phyloP scores from a whole-genome alignment of 2,797 vertebrate species.

The Acropternis orthonyx region DNA sequence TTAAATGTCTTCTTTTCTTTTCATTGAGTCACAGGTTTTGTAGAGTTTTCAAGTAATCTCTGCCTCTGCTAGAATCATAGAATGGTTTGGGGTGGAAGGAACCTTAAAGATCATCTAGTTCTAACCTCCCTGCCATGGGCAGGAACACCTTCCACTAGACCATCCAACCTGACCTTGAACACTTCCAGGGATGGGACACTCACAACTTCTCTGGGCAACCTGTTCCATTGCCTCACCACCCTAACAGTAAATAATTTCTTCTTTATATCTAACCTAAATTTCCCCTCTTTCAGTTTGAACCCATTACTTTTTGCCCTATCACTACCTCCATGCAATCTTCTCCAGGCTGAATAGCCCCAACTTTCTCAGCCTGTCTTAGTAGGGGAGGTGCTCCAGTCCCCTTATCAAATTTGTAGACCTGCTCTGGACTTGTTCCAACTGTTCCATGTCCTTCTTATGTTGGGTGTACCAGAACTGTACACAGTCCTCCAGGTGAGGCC shows the following conservation, averaged over 20 bases:
- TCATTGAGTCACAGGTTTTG: neutral
- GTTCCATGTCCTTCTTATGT: neutral
- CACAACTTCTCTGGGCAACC: neutral
- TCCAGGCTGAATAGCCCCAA: neutral
- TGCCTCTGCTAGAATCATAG: neutral
- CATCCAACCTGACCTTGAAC: neutral
- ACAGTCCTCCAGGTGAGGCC: neutral
- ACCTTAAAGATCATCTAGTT: neutral
- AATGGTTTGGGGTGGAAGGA: neutral
- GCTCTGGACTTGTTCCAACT: neutral
- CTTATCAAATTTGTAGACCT: neutral
- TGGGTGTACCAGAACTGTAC: neutral
- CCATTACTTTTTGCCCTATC: neutral
- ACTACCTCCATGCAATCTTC: neutral
- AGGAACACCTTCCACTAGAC: neutral
- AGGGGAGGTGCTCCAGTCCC: neutral
- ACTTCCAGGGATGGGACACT: accelerated
- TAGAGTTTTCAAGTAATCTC: neutral
- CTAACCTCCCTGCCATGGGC: accelerated
- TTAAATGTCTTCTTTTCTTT: neutral
- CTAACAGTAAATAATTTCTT: neutral
- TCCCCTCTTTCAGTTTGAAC: neutral
- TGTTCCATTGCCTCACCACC: neutral
- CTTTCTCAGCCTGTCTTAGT: neutral
- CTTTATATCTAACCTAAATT: neutral